These are phyloP conservation scores for Agapornis roseicollis DNA, from an alignment of 2,113 vertebrate genomes.

Conservation along the genomic window DNA sequence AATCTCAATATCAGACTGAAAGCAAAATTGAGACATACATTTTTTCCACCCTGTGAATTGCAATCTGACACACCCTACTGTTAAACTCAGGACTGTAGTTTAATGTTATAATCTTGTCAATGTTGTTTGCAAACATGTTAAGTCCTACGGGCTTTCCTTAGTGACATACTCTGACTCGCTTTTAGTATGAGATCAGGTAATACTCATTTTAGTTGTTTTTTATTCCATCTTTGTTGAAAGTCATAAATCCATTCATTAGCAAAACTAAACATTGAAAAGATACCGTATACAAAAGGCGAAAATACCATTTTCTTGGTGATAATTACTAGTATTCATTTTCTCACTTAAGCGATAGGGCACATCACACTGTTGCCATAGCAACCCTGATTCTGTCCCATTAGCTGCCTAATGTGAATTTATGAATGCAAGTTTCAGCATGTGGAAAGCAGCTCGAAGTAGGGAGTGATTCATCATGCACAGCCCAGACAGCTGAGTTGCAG, in stretches of 20 bases:
- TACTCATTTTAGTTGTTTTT: background rate
- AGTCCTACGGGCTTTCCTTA: background rate
- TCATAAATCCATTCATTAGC: conserved; percentile 24
- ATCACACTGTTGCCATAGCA: conserved; percentile 79
- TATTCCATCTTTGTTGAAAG: background rate
- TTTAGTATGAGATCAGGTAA: background rate
- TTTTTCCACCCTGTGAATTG: background rate
- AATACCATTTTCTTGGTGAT: conserved; percentile 69
- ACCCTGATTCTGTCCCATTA: conserved; percentile 73
- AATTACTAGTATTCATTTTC: conserved; percentile 74
- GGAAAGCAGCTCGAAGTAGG: conserved; percentile 50
- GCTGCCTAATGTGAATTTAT: conserved; percentile 76
- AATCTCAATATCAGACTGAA: background rate
- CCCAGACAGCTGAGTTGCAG: conserved; percentile 28
- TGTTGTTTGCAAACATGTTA: background rate
- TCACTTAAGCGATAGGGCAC: conserved; percentile 56
- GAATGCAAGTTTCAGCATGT: conserved; percentile 63
- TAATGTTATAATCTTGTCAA: background rate
- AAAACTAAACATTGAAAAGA: conserved; percentile 44
- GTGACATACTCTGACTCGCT: background rate
- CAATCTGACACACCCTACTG: background rate
- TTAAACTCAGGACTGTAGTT: background rate
- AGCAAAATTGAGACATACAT: background rate
- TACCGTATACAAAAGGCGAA: conserved; percentile 14
- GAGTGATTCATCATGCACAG: conserved; percentile 49